Evolutionary conservation across 2,888 invertebrate species (phyloP), one percentile per base, ranked within the genome.

Genomic region (Macaria liturata): DNA sequence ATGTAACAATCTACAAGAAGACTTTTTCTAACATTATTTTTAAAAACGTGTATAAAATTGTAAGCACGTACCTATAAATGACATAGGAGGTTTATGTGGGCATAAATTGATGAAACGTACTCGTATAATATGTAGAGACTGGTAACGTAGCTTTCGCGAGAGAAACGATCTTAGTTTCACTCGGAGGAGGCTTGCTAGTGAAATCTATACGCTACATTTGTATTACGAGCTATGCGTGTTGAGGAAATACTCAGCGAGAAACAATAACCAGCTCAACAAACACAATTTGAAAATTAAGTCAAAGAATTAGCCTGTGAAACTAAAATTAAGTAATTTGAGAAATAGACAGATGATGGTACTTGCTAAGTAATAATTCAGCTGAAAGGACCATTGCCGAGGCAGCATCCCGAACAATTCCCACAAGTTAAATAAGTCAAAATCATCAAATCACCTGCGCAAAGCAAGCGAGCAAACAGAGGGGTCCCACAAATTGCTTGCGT

Each of bases 371-470:
- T 37, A 37, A 37, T 37, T 3, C 34, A 37, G 34, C 7, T 6
- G 34, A 9, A 9, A 42, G 9, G 42, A 47, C 34, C 7, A 67
- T 58, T 66, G 69, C 66, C 72, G 65, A 60, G 60, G 64, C 67
- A 65, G 66, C 68, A 67, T 72, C 72, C 65, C 70, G 74, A 71
- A 80, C 77, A 81, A 78, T 78, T 74, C 75, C 77, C 72, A 80
- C 81, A 82, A 83, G 82, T 84, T 84, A 81, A 89, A 89, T 88
- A 88, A 89, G 86, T 88, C 86, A 85, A 87, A 89, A 90, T 91
- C 90, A 89, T 90, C 89, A 91, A 91, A 90, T 91, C 88, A 88
- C 86, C 87, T 86, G 75, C 75, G 83, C 80, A 83, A 84, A 86
- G 84, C 83, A 85, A 86, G 84, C 84, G 81, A 80, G 85, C 80